These are phyloP conservation scores for Bos taurus DNA, from an alignment of 2,113 vertebrate genomes.

Conservation along the genomic window DNA sequence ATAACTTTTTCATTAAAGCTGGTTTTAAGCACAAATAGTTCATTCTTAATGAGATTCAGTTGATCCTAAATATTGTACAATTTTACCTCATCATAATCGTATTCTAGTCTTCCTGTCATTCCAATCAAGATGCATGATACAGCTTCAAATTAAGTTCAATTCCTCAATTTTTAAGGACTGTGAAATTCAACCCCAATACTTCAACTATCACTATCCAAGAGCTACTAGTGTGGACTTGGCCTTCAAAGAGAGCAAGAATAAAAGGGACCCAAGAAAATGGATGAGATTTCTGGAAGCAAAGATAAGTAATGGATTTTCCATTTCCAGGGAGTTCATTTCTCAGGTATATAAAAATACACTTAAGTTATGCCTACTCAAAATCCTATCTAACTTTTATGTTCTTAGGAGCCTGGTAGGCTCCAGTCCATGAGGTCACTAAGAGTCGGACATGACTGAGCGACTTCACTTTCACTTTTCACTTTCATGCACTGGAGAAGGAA, in stretches of 20 bases:
- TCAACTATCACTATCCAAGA: neutral
- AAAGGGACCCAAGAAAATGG: slow-evolving; percentile 19
- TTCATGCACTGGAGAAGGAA: too few relatives aligned
- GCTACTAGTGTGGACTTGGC: neutral
- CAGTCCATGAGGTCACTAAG: too few relatives aligned
- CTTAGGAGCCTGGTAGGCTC: neutral
- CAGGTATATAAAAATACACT: slow-evolving; percentile 8
- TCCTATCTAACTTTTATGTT: neutral
- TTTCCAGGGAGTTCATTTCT: slow-evolving; percentile 45
- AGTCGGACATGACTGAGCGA: too few relatives aligned
- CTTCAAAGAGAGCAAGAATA: neutral
- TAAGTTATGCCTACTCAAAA: slow-evolving; percentile 25
- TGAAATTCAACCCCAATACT: neutral
- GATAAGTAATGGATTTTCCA: slow-evolving; percentile 35
- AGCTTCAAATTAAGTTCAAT: slow-evolving; percentile 27
- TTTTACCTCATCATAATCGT: neutral
- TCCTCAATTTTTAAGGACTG: slow-evolving; percentile 3
- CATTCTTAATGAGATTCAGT: neutral
- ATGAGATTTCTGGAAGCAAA: slow-evolving; percentile 36
- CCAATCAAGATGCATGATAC: neutral
- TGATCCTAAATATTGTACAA: neutral
- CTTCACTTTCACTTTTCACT: too few relatives aligned
- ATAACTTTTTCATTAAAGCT: neutral
- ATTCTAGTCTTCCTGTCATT: neutral
- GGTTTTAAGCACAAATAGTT: neutral